A percentile compares a stretch with the other conserved stretches of the same genome.
phyloP scores from a whole-genome alignment of 2,888 invertebrate genomes.

The Silvanus unidentatus region DNA sequence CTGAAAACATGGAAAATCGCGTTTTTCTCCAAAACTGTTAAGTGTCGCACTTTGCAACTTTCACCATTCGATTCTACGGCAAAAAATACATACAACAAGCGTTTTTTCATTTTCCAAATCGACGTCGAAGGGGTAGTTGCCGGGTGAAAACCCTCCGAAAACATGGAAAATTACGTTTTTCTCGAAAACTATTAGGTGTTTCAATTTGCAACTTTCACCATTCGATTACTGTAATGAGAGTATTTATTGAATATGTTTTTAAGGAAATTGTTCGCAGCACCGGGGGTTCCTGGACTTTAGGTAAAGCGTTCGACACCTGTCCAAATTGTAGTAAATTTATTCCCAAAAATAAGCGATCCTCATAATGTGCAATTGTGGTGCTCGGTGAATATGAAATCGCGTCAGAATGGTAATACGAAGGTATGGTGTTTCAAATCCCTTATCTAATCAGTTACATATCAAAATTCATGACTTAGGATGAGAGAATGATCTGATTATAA shows the following conservation, averaged over 20 bases:
- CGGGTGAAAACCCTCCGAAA: too few relatives aligned
- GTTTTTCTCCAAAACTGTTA: too few relatives aligned
- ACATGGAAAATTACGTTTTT: too few relatives aligned
- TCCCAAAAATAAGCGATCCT: slow-evolving; percentile 52
- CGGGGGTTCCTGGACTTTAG: slow-evolving; percentile 67
- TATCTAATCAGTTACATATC: slow-evolving; percentile 62
- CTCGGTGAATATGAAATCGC: slow-evolving; percentile 54
- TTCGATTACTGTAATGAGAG: too few relatives aligned
- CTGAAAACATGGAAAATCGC: too few relatives aligned
- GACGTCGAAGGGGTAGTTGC: too few relatives aligned
- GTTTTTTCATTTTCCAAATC: too few relatives aligned
- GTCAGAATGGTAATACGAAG: slow-evolving; percentile 58
- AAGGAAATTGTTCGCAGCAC: slow-evolving; percentile 50
- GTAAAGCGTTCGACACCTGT: slow-evolving; percentile 74
- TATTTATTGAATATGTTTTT: slow-evolving; percentile 6
- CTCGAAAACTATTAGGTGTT: too few relatives aligned
- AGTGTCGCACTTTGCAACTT: too few relatives aligned
- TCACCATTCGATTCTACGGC: too few relatives aligned
- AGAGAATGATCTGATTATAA: slow-evolving; percentile 68
- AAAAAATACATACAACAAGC: too few relatives aligned
- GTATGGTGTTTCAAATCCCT: slow-evolving; percentile 63
- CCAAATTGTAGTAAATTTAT: slow-evolving; percentile 69
- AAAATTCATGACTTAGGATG: slow-evolving; percentile 63
- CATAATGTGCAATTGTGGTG: slow-evolving; percentile 56
- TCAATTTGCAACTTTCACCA: too few relatives aligned